Evolutionary conservation across 2,113 vertebrate species (phyloP), one percentile per base, ranked within the genome.

Genomic region (Aegotheles bennettii): DNA sequence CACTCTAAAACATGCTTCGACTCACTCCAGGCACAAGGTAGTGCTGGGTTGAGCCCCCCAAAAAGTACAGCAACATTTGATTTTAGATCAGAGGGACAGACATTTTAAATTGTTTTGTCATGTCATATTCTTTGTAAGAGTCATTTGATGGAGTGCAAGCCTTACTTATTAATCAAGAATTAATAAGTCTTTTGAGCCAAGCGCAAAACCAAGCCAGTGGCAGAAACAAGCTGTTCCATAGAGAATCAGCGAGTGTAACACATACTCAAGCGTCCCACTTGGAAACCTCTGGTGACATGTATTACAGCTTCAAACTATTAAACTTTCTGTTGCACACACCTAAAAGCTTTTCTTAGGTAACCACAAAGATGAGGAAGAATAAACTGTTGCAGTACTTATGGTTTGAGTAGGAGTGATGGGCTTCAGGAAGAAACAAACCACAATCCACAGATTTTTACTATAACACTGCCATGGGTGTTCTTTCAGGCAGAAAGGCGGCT

Each of bases 301-400:
- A 24, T 13, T 53, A 33, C 25, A 9, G 2, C 21, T 83, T 16
- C 6, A n/a, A 33, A 18, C 6, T 16, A 31, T 12, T n/a, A 54
- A n/a, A n/a, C 24, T 71, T 54, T 16, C 9, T 24, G 8, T 20
- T 2, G 2, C 10, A 16, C 51, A 0, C 3, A 1, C 16, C 33
- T 16, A 13, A 68, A 70, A 77, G 13, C 5, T 11, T 48, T 29
- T 11, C 8, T 56, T 35, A 19, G 24, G 4, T 16, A 94, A 31
- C 19, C 26, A 24, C 10, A 6, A 76, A 80, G 36, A 33, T 10
- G 53, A n/a, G 16, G 15, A 82, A 35, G 26, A 85, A 43, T 9
- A 61, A 74, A 19, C 25, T 21, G 31, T 2, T 53, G 13, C 45
- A 20, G 8, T 3, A 3, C 7, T 40, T 40, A 8, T 1, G 4